phyloP scores from a whole-genome alignment of 2,113 vertebrate species.

The Hippoglossus stenolepis region DNA sequence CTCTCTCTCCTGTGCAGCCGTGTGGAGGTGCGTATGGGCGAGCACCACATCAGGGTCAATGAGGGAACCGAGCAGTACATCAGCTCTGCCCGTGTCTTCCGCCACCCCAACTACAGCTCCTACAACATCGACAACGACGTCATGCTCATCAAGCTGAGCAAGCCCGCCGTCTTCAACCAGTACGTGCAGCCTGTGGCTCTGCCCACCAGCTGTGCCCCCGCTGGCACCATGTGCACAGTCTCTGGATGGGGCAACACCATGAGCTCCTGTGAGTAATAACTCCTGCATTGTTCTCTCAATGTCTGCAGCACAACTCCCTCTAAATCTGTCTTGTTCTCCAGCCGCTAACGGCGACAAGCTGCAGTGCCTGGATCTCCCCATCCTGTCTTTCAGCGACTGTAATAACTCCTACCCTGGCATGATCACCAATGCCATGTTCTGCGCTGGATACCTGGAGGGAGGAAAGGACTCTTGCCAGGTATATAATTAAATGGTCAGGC shows the following conservation, averaged over 20 bases:
- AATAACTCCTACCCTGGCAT: conserved; percentile 80
- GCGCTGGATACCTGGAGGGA: conserved; percentile 86
- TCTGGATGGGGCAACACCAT: conserved; percentile 89
- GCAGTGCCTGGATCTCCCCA: conserved; percentile 86
- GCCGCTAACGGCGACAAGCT: conserved; percentile 68
- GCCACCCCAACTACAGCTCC: conserved; percentile 74
- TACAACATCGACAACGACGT: conserved; percentile 80
- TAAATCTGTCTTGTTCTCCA: conserved; percentile 3
- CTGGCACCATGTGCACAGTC: conserved; percentile 85
- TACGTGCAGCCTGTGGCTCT: conserved; percentile 79
- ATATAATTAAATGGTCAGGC: neutral
- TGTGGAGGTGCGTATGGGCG: conserved; percentile 78
- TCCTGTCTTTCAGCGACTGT: conserved; percentile 82
- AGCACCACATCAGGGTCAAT: conserved; percentile 71
- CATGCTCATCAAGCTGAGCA: conserved; percentile 86
- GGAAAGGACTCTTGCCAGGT: conserved; percentile 90
- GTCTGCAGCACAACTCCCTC: conserved; percentile 52
- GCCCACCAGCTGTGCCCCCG: conserved; percentile 71
- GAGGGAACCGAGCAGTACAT: conserved; percentile 78
- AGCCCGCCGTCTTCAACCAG: conserved; percentile 61
- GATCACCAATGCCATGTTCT: conserved; percentile 87
- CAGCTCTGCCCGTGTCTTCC: conserved; percentile 58
- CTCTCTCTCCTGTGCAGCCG: conserved; percentile 45
- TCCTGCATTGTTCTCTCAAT: no score
- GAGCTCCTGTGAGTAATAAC: conserved; percentile 76